Evolutionary conservation across 2,797 vertebrate species (phyloP), one percentile per base, ranked within the genome.

Genomic region (Triplophysa yarkandensis): DNA sequence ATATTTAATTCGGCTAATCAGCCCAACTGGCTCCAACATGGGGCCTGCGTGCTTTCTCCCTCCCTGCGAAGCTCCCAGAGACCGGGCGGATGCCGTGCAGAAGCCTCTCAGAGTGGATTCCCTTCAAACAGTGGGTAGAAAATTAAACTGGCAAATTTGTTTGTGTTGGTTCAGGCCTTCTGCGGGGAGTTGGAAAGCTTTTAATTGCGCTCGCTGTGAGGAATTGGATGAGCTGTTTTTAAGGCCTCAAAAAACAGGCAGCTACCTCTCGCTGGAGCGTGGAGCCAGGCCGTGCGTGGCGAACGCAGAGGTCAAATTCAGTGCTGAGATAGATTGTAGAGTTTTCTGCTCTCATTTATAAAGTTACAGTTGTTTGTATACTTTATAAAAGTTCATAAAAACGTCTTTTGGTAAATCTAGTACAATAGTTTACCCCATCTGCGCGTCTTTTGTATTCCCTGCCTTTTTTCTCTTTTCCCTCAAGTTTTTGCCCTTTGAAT

Each of bases 131-230:
- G 90, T 91, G 88, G 90, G 88, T 90, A 88, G 91, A 92, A 92
- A 93, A 92, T 93, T 90, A 93, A 93, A 93, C 91, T 92, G 89
- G 86, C 88, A 91, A 90, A 93, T 93, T 90, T 92, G 90, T 93
- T 92, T 92, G 92, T 90, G 90, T 90, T 92, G 92, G 92, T 92
- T 92, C 88, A 85, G 85, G 86, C 85, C 72, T 82, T 88, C 89
- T 90, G 90, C 87, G 68, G 91, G 90, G 92, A 90, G 83, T 86
- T 86, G 78, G 82, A 83, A 86, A 65, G 89, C 90, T 92, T 92
- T 93, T 93, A 93, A 93, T 93, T 92, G 91, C 86, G 83, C 88
- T 90, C 86, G 83, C 85, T 82, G 90, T 88, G 87, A 86, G 91
- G 86, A 91, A 89, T 92, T 82, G 88, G 88, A 88, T 81, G 81